Conservation (phyloP, 2,888 invertebrate genomes). For the Amblyjoppa proteus region DNA sequence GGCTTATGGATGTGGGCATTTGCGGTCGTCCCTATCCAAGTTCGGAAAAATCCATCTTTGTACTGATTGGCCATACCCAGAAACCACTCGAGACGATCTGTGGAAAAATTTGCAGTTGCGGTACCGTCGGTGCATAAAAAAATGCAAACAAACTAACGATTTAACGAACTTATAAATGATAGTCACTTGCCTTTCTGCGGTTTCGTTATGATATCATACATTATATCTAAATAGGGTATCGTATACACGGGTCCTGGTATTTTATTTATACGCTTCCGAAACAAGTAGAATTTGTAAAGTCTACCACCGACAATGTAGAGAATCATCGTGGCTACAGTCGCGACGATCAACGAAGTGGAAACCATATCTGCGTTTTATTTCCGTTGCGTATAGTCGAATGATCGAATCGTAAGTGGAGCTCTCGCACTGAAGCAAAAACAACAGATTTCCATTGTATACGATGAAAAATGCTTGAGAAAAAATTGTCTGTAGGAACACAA, state of each 20-base stretch:
- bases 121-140: too few species aligned
- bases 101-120: background rate
- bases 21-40: slow-evolving; percentile 70
- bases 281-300: slow-evolving; percentile 61
- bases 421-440: background rate
- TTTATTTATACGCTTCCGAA: slow-evolving; percentile 61
- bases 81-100: slow-evolving; percentile 74
- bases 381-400: background rate
- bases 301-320: slow-evolving; percentile 12
- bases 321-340: slow-evolving; percentile 3
- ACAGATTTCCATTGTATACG: background rate
- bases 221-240: slow-evolving; percentile 71
- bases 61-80: slow-evolving; percentile 65
- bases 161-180: background rate
- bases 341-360: slow-evolving; percentile 8
- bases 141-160: background rate
- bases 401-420: background rate
- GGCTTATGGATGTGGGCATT: slow-evolving; percentile 74
- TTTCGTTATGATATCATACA: slow-evolving; percentile 58
- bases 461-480: background rate
- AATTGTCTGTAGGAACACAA: background rate
- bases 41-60: slow-evolving; percentile 71
- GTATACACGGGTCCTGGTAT: slow-evolving; percentile 73
- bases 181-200: slow-evolving; percentile 68
- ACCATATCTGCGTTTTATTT: slow-evolving; percentile 19